A percentile compares a stretch with the other conserved stretches of the same genome.
phyloP scores from a whole-genome alignment of 2,113 vertebrate genomes.

The Megaceryle maxima region DNA sequence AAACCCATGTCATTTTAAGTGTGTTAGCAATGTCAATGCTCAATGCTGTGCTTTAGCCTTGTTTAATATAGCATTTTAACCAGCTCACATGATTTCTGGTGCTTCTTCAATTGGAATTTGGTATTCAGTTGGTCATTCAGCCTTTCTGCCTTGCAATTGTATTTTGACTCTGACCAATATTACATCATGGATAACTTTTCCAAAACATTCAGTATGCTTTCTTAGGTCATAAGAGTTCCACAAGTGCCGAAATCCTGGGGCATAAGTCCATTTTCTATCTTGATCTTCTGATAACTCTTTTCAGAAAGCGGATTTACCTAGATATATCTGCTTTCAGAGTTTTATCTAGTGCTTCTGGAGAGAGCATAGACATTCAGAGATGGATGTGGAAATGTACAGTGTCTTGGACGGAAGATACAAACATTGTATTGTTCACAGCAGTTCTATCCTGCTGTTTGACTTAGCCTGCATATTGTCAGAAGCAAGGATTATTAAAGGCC shows the following conservation, averaged over 20 bases:
- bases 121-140: neutral
- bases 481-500: neutral
- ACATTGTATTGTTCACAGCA: neutral
- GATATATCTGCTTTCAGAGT: neutral
- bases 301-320: neutral
- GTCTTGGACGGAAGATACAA: neutral
- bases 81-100: neutral
- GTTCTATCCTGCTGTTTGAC: neutral
- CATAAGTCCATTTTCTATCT: neutral
- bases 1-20: neutral
- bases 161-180: neutral
- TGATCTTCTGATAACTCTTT: neutral
- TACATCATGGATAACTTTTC: neutral
- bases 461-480: neutral
- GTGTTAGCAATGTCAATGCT: neutral
- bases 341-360: neutral
- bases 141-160: neutral
- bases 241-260: neutral
- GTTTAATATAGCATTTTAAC: neutral
- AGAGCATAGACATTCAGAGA: neutral
- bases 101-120: neutral
- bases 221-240: neutral
- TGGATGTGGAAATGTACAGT: neutral
- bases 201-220: neutral
- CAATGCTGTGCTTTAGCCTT: neutral